Conservation (phyloP, 2,888 invertebrate species). For the Agelastica alni region DNA sequence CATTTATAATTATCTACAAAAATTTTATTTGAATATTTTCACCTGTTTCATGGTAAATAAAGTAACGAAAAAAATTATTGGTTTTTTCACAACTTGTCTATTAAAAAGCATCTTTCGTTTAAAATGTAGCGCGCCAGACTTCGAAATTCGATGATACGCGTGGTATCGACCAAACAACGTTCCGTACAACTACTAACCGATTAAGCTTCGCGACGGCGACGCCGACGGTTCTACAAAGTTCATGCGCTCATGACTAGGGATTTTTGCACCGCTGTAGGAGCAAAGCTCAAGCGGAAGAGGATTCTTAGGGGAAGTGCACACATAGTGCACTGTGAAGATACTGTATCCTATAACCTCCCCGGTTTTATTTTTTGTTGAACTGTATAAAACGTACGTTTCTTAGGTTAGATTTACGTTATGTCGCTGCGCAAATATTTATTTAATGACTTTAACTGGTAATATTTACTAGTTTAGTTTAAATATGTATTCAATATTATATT, state of each 20-base stretch:
- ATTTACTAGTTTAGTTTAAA: too few species aligned
- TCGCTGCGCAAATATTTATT: too few species aligned
- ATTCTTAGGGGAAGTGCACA: constrained; percentile 12
- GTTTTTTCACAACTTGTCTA: background rate
- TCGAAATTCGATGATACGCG: constrained; percentile 1
- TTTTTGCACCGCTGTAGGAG: constrained; percentile 21
- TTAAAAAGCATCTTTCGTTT: background rate
- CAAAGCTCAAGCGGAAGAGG: constrained; percentile 15
- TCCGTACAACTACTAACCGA: constrained; percentile 26
- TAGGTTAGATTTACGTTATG: background rate
- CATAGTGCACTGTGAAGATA: constrained; percentile 10
- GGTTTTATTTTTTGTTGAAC: background rate
- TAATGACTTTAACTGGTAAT: too few species aligned
- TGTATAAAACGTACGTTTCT: background rate
- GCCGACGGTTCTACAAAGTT: constrained; percentile 15
- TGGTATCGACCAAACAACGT: constrained; percentile 5
- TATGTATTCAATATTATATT: too few species aligned
- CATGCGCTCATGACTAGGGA: constrained; percentile 27
- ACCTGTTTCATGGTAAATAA: too few species aligned
- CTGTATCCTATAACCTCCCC: background rate
- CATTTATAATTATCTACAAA: too few species aligned
- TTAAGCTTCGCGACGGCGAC: constrained; percentile 22
- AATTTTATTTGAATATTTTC: too few species aligned
- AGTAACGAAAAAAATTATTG: too few species aligned
- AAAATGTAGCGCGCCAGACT: background rate